phyloP scores from a whole-genome alignment of 2,113 vertebrate species.

The Motacilla tschutschensis region DNA sequence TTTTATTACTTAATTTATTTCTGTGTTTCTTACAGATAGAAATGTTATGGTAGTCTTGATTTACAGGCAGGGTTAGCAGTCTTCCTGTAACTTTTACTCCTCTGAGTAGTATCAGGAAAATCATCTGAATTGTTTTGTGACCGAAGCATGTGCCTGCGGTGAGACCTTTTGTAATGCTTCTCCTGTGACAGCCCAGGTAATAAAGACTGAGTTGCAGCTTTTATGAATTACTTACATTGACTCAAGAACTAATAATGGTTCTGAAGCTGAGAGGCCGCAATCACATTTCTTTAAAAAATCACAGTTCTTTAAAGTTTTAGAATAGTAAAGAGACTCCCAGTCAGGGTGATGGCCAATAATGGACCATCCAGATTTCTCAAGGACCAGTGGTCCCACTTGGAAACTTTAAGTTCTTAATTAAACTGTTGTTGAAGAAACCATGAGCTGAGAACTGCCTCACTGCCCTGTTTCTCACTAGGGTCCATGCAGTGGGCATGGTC shows the following conservation, averaged over 20 bases:
- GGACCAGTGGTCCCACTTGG: not conserved
- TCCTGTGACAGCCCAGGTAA: not conserved
- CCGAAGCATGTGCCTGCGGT: not conserved
- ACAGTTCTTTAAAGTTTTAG: not conserved
- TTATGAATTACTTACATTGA: not conserved
- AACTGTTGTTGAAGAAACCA: fast-evolving
- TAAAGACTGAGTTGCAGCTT: constrained; percentile 16
- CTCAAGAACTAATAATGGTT: not conserved
- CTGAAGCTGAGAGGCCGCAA: not conserved
- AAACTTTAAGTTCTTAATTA: not conserved
- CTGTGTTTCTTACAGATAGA: constrained; percentile 24
- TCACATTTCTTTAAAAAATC: not conserved
- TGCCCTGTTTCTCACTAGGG: not conserved
- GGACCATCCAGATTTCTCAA: not conserved
- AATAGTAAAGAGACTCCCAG: not conserved
- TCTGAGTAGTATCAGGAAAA: constrained; percentile 8
- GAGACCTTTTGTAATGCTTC: not conserved
- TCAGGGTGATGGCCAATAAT: not conserved
- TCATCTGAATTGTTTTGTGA: constrained; percentile 8
- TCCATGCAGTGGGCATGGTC: not conserved
- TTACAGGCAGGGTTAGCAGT: constrained; percentile 6
- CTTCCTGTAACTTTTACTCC: constrained; percentile 2
- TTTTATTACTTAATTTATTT: constrained; percentile 57
- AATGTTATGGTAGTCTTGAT: constrained; percentile 21
- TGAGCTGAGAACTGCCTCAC: not conserved